phyloP scores from a whole-genome alignment of 2,113 vertebrate genomes.

The Willisornis vidua region DNA sequence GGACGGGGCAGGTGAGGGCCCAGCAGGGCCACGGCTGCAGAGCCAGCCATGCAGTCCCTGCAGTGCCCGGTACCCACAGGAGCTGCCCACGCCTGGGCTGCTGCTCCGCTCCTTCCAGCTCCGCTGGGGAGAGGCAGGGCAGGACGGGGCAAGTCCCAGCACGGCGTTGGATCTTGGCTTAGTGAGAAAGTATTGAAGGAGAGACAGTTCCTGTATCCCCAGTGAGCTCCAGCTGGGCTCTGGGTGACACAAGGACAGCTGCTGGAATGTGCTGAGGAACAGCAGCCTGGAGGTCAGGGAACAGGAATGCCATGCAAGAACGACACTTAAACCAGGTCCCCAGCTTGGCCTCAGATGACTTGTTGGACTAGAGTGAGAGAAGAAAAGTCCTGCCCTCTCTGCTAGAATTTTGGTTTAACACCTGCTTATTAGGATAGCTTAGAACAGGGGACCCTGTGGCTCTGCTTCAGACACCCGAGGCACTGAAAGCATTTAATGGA shows the following conservation, averaged over 20 bases:
- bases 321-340: fast-evolving
- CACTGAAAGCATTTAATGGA: background rate
- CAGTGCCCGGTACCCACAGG: fast-evolving
- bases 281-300: background rate
- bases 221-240: background rate
- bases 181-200: background rate
- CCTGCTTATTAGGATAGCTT: background rate
- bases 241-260: background rate
- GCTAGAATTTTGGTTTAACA: background rate
- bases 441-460: background rate
- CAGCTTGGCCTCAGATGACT: background rate
- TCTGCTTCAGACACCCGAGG: background rate
- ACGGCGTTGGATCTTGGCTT: background rate
- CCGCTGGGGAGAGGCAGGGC: background rate
- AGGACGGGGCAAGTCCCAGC: background rate
- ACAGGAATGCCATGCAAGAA: fast-evolving
- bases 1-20: too few species aligned
- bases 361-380: background rate
- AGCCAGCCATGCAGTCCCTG: background rate
- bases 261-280: background rate
- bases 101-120: background rate
- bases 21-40: fast-evolving
- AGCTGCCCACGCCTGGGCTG: background rate
- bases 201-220: background rate
- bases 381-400: background rate